These are phyloP conservation scores for Excalfactoria chinensis DNA, from an alignment of 2,113 vertebrate genomes.

Conservation along the genomic window DNA sequence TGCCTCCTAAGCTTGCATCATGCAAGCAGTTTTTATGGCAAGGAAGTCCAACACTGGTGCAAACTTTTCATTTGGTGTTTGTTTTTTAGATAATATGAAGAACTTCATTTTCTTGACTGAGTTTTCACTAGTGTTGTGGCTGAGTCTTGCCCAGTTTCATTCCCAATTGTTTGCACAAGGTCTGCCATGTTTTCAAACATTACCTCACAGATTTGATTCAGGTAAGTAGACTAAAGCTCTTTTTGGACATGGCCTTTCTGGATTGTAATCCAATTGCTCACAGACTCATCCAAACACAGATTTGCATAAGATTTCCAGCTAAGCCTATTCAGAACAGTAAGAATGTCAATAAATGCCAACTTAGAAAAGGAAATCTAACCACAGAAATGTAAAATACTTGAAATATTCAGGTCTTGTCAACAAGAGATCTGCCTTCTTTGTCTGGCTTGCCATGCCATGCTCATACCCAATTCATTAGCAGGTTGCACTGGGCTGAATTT, in stretches of 20 bases:
- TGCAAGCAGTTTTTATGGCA: not conserved
- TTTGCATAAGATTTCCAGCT: slow-evolving; percentile 5
- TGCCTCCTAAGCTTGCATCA: not conserved
- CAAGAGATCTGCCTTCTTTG: not conserved
- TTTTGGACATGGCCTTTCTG: not conserved
- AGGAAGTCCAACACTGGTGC: not conserved
- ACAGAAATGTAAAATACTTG: slow-evolving; percentile 17
- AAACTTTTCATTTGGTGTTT: not conserved
- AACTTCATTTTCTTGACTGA: not conserved
- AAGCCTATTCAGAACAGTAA: not conserved
- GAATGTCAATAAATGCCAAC: not conserved
- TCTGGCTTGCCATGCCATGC: not conserved
- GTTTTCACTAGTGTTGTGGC: not conserved
- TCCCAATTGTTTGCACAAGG: not conserved
- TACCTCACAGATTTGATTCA: not conserved
- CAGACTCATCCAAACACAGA: not conserved
- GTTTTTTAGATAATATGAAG: not conserved
- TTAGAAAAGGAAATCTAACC: slow-evolving; percentile 44
- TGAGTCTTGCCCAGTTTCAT: not conserved
- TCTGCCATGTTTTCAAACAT: not conserved
- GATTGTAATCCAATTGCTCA: slow-evolving; percentile 29
- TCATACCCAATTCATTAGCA: not conserved
- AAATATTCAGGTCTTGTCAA: not conserved
- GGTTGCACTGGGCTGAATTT: not conserved
- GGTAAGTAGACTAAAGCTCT: not conserved